A percentile compares a stretch with the other conserved stretches of the same genome.
Conservation (phyloP, 2,888 invertebrate species). For the Eugnorisma glareosa region DNA sequence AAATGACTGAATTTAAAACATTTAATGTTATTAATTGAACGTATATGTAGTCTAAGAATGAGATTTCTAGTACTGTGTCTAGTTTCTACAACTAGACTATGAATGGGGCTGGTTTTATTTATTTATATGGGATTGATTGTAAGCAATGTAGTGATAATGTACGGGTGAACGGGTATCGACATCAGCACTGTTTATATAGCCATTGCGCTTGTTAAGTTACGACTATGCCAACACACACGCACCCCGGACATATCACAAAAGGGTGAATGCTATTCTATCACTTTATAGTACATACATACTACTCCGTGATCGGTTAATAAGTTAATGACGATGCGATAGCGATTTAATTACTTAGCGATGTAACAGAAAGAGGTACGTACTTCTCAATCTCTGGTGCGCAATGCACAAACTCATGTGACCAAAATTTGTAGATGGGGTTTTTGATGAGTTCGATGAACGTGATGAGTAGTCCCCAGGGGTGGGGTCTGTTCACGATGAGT, state of each 20-base stretch:
- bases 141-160: slow-evolving; percentile 43
- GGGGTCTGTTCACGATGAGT: slow-evolving; percentile 99
- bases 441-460: slow-evolving; percentile 99
- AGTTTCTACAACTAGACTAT: slow-evolving; percentile 57
- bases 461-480: slow-evolving; percentile 99
- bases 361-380: slow-evolving; percentile 90
- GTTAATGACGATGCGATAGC: slow-evolving; percentile 46
- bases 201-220: neutral
- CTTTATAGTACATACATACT: slow-evolving; percentile 37
- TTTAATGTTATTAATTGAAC: slow-evolving; percentile 44
- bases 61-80: slow-evolving; percentile 38
- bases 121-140: slow-evolving; percentile 26
- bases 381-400: slow-evolving; percentile 99
- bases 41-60: slow-evolving; percentile 46
- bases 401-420: slow-evolving; percentile 99
- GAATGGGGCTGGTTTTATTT: slow-evolving; percentile 28
- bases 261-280: slow-evolving; percentile 54
- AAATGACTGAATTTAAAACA: slow-evolving; percentile 61
- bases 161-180: slow-evolving; percentile 25
- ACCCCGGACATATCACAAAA: slow-evolving; percentile 44
- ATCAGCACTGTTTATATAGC: slow-evolving; percentile 9
- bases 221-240: neutral
- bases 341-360: slow-evolving; percentile 19
- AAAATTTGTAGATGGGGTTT: slow-evolving; percentile 99
- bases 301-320: slow-evolving; percentile 42